Evolutionary conservation across 1,140 invertebrate species (phyloP).

Genomic region (Trissolcus basalis): DNA sequence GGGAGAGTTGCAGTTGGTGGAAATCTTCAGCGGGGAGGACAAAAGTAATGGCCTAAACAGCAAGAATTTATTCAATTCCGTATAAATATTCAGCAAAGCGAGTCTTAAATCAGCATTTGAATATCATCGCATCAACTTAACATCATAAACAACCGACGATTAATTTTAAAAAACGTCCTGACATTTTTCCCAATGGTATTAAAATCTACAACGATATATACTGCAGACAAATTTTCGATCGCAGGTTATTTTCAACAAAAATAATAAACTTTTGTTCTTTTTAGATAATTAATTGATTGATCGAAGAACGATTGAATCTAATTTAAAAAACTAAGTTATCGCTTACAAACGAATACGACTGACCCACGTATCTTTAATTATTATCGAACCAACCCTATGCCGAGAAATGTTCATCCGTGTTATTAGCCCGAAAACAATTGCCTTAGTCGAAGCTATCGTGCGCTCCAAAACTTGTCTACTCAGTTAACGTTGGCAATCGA

Average conservation of each 20-base stretch:
- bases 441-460: constrained; percentile 40
- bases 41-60: constrained; percentile 47
- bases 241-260: too few relatives aligned
- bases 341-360: constrained; percentile 9
- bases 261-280: too few relatives aligned
- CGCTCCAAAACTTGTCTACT: constrained; percentile 23
- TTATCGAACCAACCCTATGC: constrained; percentile 40
- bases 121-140: constrained; percentile 7
- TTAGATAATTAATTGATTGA: too few relatives aligned
- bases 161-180: too few relatives aligned
- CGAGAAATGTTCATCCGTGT: constrained; percentile 38
- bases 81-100: constrained; percentile 44
- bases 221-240: too few relatives aligned
- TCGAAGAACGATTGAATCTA: too few relatives aligned
- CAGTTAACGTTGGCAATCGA: constrained; percentile 51
- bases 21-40: constrained; percentile 21
- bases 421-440: constrained; percentile 50
- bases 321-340: constrained; percentile 21
- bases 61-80: constrained; percentile 40
- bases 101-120: constrained; percentile 32
- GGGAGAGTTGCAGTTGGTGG: constrained; percentile 31
- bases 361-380: constrained; percentile 43
- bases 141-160: background rate
- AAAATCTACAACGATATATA: too few relatives aligned
- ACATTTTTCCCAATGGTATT: too few relatives aligned